phyloP scores from a whole-genome alignment of 1,140 invertebrate species.

The Drosophila lini region DNA sequence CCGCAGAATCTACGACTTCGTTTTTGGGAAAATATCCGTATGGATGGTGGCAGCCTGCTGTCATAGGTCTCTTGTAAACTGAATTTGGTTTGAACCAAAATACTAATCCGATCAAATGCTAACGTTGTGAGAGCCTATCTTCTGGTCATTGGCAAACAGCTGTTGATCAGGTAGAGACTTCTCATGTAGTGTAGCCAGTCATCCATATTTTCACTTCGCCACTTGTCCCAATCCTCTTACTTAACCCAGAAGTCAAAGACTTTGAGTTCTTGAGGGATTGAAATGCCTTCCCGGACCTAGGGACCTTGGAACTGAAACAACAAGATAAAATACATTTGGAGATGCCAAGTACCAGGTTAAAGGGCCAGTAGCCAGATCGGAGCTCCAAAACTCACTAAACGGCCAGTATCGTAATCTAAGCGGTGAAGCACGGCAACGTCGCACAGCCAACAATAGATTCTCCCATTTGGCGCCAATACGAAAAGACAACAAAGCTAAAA shows the following conservation, averaged over 20 bases:
- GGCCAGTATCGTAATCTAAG: constrained; percentile 16
- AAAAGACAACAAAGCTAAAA: constrained; percentile 61
- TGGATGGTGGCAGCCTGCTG: background rate
- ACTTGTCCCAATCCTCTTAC: too few species aligned
- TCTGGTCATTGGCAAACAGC: background rate
- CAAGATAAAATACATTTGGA: background rate
- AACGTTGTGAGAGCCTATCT: background rate
- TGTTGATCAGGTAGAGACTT: background rate
- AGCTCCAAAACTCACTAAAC: background rate
- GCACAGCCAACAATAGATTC: constrained; percentile 41
- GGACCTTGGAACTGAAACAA: background rate
- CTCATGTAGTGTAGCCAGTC: background rate
- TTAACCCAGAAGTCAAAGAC: background rate
- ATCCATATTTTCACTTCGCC: background rate
- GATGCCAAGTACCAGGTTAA: background rate
- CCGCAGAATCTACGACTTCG: too few species aligned
- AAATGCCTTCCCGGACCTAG: background rate
- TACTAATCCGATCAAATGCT: too few species aligned
- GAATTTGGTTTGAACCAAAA: background rate
- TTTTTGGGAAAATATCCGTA: too few species aligned
- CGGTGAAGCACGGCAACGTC: constrained; percentile 61
- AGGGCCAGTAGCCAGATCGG: background rate
- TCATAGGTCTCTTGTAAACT: background rate
- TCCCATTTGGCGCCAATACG: constrained; percentile 69
- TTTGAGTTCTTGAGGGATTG: background rate